Evolutionary conservation across 2,797 vertebrate species (phyloP).

Genomic region (Petrocephalus schoutedeni): DNA sequence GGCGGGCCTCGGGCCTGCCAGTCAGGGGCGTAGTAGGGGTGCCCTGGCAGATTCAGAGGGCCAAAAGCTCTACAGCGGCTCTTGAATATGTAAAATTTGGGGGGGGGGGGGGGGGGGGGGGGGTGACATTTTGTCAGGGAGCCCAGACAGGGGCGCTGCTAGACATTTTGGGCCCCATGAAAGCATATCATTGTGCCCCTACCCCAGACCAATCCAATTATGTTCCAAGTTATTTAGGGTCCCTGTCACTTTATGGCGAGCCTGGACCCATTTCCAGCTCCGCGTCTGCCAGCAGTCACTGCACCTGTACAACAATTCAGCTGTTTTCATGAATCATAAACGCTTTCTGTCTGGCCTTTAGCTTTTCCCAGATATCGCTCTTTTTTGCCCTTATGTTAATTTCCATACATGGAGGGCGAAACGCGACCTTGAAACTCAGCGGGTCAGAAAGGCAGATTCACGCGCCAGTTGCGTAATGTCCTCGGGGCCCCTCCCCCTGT

Average conservation of each 20-base stretch:
- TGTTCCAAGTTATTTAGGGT: not conserved
- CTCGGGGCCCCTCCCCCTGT: not conserved
- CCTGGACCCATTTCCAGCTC: not conserved
- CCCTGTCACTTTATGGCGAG: not conserved
- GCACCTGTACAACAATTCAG: not conserved
- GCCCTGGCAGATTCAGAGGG: not conserved
- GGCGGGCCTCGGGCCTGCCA: not conserved
- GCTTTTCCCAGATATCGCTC: not conserved
- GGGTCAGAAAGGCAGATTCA: not conserved
- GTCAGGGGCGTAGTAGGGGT: not conserved
- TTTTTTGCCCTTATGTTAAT: not conserved
- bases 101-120: too few relatives aligned
- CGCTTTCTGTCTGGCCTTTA: not conserved
- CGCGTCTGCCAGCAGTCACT: not conserved
- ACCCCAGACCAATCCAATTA: not conserved
- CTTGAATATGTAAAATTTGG: not conserved
- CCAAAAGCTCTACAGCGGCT: not conserved
- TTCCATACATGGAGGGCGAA: not conserved
- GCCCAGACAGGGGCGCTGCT: not conserved
- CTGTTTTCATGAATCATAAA: not conserved
- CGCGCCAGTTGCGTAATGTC: not conserved
- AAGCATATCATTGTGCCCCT: not conserved
- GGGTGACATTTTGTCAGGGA: not conserved
- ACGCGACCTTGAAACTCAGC: not conserved
- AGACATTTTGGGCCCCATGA: not conserved